These are phyloP conservation scores for Microcebus tavaratra DNA, from an alignment of 2,113 vertebrate genomes.

Conservation along the genomic window DNA sequence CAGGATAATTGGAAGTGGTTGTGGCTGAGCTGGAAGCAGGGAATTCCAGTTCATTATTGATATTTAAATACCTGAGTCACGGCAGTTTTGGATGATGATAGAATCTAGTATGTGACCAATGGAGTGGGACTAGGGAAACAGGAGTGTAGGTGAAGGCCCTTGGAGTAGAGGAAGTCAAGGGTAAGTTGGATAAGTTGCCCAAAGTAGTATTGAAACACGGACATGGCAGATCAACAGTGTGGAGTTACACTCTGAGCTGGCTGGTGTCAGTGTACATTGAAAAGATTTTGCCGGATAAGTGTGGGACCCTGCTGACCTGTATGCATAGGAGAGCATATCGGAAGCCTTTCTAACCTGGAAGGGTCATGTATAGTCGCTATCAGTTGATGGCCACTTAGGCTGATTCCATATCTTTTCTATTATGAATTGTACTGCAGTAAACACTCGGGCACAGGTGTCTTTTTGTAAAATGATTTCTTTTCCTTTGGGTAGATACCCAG, in stretches of 20 bases:
- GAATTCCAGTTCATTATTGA: neutral
- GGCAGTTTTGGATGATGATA: neutral
- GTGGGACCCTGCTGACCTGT: neutral
- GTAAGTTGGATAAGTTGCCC: neutral
- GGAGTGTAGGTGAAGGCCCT: neutral
- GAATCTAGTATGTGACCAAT: neutral
- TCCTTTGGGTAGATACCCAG: too few relatives aligned
- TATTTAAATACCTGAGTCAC: neutral
- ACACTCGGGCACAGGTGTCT: too few relatives aligned
- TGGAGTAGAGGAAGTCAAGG: neutral
- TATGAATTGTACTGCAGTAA: too few relatives aligned
- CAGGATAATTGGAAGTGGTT: neutral
- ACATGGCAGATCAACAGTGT: neutral
- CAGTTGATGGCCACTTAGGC: too few relatives aligned
- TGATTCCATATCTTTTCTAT: too few relatives aligned
- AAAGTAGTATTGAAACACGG: neutral
- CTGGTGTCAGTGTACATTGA: neutral
- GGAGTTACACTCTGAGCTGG: neutral
- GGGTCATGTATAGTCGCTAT: neutral
- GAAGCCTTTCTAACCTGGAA: neutral
- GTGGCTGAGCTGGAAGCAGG: neutral
- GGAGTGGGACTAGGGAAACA: neutral
- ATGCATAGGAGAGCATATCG: neutral
- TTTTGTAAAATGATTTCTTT: too few relatives aligned
- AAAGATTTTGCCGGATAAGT: neutral